Conservation (phyloP, 2,113 vertebrate genomes). For the Psilopogon haemacephalus region DNA sequence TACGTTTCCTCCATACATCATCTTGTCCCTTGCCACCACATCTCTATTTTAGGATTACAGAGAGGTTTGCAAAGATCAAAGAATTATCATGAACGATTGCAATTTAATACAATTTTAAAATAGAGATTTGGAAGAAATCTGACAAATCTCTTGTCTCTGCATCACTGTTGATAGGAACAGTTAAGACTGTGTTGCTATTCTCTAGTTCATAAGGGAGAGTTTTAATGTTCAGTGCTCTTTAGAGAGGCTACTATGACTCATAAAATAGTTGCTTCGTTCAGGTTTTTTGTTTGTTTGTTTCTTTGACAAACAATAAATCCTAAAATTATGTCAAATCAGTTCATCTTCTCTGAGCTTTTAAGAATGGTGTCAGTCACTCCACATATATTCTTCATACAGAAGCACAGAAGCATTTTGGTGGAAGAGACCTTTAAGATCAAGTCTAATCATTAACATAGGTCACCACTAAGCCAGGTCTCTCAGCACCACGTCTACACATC, state of each 20-base stretch:
- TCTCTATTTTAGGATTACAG: background rate
- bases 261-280: background rate
- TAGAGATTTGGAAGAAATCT: background rate
- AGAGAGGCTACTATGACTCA: background rate
- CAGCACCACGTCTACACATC: too few species aligned
- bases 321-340: accelerated
- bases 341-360: background rate
- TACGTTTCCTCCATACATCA: background rate
- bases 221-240: background rate
- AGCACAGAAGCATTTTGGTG: too few species aligned
- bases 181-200: background rate
- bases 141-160: background rate
- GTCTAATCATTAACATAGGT: too few species aligned
- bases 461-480: too few species aligned
- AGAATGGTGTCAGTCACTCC: background rate
- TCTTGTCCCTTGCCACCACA: background rate
- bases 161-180: background rate
- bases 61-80: background rate
- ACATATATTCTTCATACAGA: too few species aligned
- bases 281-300: accelerated
- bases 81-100: background rate
- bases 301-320: background rate
- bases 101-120: background rate
- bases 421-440: too few species aligned
- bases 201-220: background rate